Evolutionary conservation across 2,113 vertebrate genomes (phyloP), one percentile per base, ranked within the genome.

Genomic region (Otolemur garnettii): DNA sequence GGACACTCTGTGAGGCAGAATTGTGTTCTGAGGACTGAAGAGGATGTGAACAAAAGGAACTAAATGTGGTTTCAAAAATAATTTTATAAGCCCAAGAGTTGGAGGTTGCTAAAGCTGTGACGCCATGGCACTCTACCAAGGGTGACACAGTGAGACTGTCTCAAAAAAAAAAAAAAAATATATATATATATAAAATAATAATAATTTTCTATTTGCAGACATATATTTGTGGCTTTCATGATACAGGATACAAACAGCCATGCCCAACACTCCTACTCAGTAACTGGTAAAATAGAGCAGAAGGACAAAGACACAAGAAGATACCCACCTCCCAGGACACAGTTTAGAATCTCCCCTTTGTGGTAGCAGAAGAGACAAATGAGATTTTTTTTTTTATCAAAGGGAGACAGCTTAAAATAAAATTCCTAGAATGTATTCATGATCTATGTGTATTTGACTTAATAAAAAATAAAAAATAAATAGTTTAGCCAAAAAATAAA

Each of bases 311-410:
- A 26, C n/a, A 68, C 5, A 38, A 66, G 22, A 10, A 78, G 33
- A 66, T 28, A 35, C 9, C 24, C 0, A 53, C 1, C 6, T 38
- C 2, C 28, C 6, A 22, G 15, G 17, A 57, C 15, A 22, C 1
- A 28, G 21, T 12, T 35, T 21, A 77, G 57, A 75, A 28, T 75
- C 19, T 38, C 14, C n/a, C 64, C 33, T 22, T 3, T 13, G 59
- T 18, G 13, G 28, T 4, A 14, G 53, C 14, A n/a, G 24, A 38
- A 12, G 55, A 62, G 7, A 72, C 0, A 19, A 18, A 21, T 3
- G 13, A 80, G 66, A 84, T 17, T 64, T 64, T 64, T 64, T 64
- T 64, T 72, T 55, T 19, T 72, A 64, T 55, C 11, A 72, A 33
- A 64, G 53, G 21, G 15, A 71, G 55, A 55, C 19, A 66, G 33